These are phyloP conservation scores for Andricus curvator DNA, from an alignment of 2,888 invertebrate genomes.

Conservation along the genomic window DNA sequence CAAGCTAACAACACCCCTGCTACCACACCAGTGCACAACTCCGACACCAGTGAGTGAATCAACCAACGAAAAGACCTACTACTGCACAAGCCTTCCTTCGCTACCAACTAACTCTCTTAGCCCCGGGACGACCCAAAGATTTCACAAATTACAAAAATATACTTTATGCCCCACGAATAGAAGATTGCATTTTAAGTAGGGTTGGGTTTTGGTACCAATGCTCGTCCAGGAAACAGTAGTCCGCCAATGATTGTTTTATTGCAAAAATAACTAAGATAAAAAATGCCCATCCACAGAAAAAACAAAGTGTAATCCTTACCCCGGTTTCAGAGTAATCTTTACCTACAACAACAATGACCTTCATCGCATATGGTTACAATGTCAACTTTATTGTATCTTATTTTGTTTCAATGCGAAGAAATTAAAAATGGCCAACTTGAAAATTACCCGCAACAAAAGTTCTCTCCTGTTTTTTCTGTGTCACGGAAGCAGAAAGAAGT, in stretches of 20 bases:
- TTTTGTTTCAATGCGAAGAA: too few species aligned
- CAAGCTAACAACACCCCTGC: conserved; percentile 57
- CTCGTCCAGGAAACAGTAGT: background rate
- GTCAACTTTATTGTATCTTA: too few species aligned
- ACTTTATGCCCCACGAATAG: background rate
- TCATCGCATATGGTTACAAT: too few species aligned
- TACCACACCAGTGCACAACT: conserved; percentile 70
- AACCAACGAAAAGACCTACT: conserved; percentile 38
- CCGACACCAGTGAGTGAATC: conserved; percentile 76
- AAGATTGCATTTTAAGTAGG: background rate
- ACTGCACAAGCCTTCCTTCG: conserved; percentile 18
- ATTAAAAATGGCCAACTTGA: too few species aligned
- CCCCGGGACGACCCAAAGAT: background rate
- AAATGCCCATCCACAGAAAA: too few species aligned
- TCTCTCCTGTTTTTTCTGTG: too few species aligned
- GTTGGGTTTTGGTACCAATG: background rate
- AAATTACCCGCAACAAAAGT: too few species aligned
- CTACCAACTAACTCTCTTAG: background rate
- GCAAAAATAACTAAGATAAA: too few species aligned
- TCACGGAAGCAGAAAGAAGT: too few species aligned
- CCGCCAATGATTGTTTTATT: background rate
- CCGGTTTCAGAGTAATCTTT: too few species aligned
- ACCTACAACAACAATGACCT: too few species aligned
- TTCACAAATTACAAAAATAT: background rate
- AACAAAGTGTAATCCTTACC: too few species aligned